Evolutionary conservation across 2,888 invertebrate genomes (phyloP), one percentile per base, ranked within the genome.

Genomic region (Lochmaea crataegi): DNA sequence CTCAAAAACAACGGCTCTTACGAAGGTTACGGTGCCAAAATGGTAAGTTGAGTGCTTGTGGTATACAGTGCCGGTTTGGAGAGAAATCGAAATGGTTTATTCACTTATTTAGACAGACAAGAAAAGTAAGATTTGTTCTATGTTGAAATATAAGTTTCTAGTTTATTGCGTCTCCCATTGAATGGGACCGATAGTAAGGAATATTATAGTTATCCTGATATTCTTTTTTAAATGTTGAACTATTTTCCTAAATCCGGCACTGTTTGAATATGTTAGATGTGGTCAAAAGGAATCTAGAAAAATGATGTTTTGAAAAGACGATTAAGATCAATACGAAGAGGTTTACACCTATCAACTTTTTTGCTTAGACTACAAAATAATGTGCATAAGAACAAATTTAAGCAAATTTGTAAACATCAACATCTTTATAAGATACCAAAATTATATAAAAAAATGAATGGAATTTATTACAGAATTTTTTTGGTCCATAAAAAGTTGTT

Each of bases 1-100:
- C 76, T 82, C 12, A 86, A 85, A 77, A 87, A 85, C 76, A 87
- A 86, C 76, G 85, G 85, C 63, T 82, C 82, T n/a, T 87, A 86
- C 77, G 86, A 86, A 69, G 78, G 78, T 42, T 84, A 84, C 70
- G 79, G 78, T 64, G 79, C 82, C n/a, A 86, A 86, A 80, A 82
- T 83, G 77, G 86, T 86, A 77, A 83, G 85, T 79, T 58, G 18
- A 3, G 9, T 41, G 41, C n/a, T 42, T 41, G 41, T 18, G 4
- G 11, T 3, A 18, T 61, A 61, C 61, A 61, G 61, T 61, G 61
- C 41, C 41, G 61, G 61, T n/a, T 61, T 61, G 9, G 12, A 12
- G 45, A 45, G 3, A 45, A 45, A 12, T 45, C 45, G 12, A 45
- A 12, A 45, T 45, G 4, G 12, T 12, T 11, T 45, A 45, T 41